These are phyloP conservation scores for Acanthurus leucopareius DNA, from an alignment of 2,797 vertebrate genomes.

Conservation along the genomic window DNA sequence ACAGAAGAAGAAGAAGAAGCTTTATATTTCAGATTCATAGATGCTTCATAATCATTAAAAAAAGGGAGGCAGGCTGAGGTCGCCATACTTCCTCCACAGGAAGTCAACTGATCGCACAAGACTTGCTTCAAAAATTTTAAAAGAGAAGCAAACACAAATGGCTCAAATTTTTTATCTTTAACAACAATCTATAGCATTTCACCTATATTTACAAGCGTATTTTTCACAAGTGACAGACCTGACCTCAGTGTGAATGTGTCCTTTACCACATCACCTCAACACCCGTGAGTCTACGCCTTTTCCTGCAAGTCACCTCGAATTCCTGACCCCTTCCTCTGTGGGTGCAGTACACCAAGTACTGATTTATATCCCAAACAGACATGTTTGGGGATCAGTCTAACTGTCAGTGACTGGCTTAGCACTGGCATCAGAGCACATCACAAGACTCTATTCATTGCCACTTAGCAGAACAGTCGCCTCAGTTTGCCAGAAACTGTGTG, in stretches of 20 bases:
- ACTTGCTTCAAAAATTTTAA: background rate
- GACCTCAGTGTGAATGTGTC: constrained; percentile 15
- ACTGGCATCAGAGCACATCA: constrained; percentile 76
- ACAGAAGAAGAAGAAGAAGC: too few species aligned
- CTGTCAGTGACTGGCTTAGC: constrained; percentile 79
- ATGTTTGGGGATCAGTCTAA: constrained; percentile 73
- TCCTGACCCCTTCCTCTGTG: constrained; percentile 48
- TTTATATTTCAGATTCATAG: background rate
- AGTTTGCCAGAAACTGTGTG: constrained; percentile 39
- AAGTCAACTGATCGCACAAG: background rate
- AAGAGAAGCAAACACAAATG: background rate
- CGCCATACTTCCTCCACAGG: background rate
- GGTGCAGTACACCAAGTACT: constrained; percentile 42
- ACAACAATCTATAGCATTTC: background rate
- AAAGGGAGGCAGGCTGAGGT: background rate
- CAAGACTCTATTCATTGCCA: constrained; percentile 79
- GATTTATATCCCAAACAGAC: constrained; percentile 73
- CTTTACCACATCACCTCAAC: constrained; percentile 23
- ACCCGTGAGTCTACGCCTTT: constrained; percentile 18
- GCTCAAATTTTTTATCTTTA: background rate
- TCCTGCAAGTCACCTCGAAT: constrained; percentile 29
- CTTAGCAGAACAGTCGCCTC: constrained; percentile 78
- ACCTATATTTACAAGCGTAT: background rate
- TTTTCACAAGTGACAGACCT: background rate
- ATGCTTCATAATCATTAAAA: background rate